Evolutionary conservation across 2,888 invertebrate genomes (phyloP), one percentile per base, ranked within the genome.

Genomic region (Tipula helvola): DNA sequence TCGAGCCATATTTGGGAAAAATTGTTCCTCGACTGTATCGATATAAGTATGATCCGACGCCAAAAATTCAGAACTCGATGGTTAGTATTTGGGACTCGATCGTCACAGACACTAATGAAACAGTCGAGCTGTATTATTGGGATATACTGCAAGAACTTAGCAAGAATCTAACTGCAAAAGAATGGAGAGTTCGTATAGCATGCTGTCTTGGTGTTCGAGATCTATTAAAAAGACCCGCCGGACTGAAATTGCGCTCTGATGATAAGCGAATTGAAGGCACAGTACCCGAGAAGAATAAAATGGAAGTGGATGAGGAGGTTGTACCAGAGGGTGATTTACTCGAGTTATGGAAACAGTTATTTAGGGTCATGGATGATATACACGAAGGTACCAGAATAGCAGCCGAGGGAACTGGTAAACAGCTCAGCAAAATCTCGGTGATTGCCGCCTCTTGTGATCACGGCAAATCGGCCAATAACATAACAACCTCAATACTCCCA

Each of bases 291-390:
- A 12, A 42, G 7, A 85, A 52, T 42, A 87, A 86, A 86, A 87
- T 87, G 83, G 86, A 87, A 28, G 41, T 52, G 5, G 89, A 89
- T n/a, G 90, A 90, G 87, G 90, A 90, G 83, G 28, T 28, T 28
- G 89, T 91, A 18, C 90, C 91, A 0, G 92, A 92, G 87, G 91
- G 91, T 0, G 92, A 92, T 88, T 88, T 92, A 0, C 89, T 89
- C 2, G 90, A 91, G 86, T 88, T 92, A 0, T 98, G 98, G 97
- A 92, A 93, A 44, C 95, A 96, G 89, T 91, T 98, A 88, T 97
- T 98, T 90, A 93, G 97, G 28, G 98, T 98, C 0, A 96, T 97
- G 95, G 98, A 98, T 90, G 98, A 98, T 91, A 96, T 97, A 88
- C 98, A 98, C 90, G 98, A 97, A 90, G 96, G 95, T 36, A 97